These are phyloP conservation scores for Drosophila infuscata DNA, from an alignment of 2,888 invertebrate species.

Conservation along the genomic window DNA sequence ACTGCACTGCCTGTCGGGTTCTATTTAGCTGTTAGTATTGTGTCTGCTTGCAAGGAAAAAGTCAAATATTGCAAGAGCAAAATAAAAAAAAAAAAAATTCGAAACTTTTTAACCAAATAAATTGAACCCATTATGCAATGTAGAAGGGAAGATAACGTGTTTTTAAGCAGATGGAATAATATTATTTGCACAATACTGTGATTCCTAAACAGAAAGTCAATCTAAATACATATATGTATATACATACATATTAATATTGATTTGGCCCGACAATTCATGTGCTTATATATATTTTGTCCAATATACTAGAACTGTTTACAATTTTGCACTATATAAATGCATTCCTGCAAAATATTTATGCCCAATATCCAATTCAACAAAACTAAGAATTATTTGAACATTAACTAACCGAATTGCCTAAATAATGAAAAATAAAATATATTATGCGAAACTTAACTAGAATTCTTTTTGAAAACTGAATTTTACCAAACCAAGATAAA, in stretches of 20 bases:
- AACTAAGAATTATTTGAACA: constrained; percentile 25
- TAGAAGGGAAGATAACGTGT: constrained; percentile 23
- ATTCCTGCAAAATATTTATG: constrained; percentile 52
- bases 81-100: background rate
- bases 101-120: constrained; percentile 8
- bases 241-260: constrained; percentile 4
- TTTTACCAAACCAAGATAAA: constrained; percentile 72
- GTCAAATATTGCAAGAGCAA: constrained; percentile 8
- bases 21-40: constrained; percentile 20
- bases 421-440: constrained; percentile 35
- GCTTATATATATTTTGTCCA: constrained; percentile 27
- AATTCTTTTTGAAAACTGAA: constrained; percentile 69
- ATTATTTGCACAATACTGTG: constrained; percentile 72
- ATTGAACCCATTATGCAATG: constrained; percentile 10
- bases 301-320: constrained; percentile 34
- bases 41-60: constrained; percentile 32
- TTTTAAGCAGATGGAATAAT: constrained; percentile 27
- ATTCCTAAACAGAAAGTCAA: constrained; percentile 58
- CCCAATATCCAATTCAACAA: constrained; percentile 37
- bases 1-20: constrained; percentile 49
- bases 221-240: constrained; percentile 12
- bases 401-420: constrained; percentile 68
- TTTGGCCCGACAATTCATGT: constrained; percentile 24
- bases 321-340: constrained; percentile 36
- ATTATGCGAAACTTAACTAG: constrained; percentile 26